A percentile compares a stretch with the other conserved stretches of the same genome.
These are phyloP conservation scores for Nebria brevicollis DNA, from an alignment of 2,888 invertebrate species.

Conservation along the genomic window DNA sequence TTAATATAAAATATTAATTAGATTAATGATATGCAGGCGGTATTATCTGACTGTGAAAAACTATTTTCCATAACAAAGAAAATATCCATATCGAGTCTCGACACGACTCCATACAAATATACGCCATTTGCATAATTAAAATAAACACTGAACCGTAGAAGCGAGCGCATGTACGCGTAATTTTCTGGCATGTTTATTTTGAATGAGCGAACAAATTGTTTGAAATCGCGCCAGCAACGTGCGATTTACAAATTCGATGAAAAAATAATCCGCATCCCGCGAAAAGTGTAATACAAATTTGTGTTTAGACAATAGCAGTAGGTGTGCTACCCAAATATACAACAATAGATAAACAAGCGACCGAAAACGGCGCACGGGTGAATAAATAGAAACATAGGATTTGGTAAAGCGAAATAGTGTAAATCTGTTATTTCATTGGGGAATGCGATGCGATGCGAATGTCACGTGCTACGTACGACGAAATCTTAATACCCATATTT, in stretches of 20 bases:
- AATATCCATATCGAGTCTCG: slow-evolving; percentile 30
- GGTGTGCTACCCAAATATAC: neutral
- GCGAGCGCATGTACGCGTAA: slow-evolving; percentile 35
- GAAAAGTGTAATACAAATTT: slow-evolving; percentile 5
- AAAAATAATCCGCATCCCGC: slow-evolving; percentile 12
- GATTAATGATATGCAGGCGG: slow-evolving; percentile 9
- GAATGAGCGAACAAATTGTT: slow-evolving; percentile 45
- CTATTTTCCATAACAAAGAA: slow-evolving; percentile 46
- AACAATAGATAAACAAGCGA: neutral
- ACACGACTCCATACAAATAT: slow-evolving; percentile 32
- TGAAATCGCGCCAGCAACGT: slow-evolving; percentile 31
- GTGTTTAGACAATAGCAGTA: neutral
- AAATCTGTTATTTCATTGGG: neutral
- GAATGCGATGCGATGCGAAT: no score
- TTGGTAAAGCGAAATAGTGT: neutral
- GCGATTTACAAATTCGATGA: slow-evolving; percentile 14
- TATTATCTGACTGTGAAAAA: slow-evolving; percentile 33
- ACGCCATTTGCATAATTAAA: slow-evolving; percentile 44
- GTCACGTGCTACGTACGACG: no score
- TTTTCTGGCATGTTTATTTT: slow-evolving; percentile 43
- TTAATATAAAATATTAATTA: slow-evolving; percentile 17
- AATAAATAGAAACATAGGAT: neutral
- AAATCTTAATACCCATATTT: no score
- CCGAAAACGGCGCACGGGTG: neutral
- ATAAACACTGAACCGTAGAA: slow-evolving; percentile 42